These are phyloP conservation scores for Tetramorium simillimum DNA, from an alignment of 1,140 invertebrate genomes.

Conservation along the genomic window DNA sequence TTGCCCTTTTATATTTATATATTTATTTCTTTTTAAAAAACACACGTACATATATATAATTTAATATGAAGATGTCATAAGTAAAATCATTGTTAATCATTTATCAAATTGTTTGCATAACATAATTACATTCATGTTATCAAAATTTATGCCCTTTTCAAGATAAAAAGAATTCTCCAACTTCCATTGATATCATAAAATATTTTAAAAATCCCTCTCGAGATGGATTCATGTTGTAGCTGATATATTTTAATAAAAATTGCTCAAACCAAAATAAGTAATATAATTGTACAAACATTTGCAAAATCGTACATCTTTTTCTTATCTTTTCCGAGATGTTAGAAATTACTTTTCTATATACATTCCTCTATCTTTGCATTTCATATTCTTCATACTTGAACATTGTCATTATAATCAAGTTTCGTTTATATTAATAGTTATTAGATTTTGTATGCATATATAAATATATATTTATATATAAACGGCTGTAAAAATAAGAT, in stretches of 20 bases:
- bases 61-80: conserved; percentile 7
- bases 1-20: conserved; percentile 50
- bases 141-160: neutral
- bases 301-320: conserved; percentile 6
- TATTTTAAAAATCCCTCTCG: neutral
- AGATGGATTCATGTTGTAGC: neutral
- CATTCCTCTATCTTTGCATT: conserved; percentile 38
- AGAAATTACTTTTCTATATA: neutral
- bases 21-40: conserved; percentile 20
- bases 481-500: neutral
- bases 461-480: neutral
- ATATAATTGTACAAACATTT: conserved; percentile 19
- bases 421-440: neutral
- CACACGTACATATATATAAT: neutral
- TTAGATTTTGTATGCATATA: neutral
- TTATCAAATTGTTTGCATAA: neutral
- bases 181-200: neutral
- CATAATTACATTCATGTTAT: conserved; percentile 1
- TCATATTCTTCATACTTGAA: neutral
- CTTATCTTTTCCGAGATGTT: neutral
- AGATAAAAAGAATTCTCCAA: neutral
- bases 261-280: neutral
- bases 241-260: neutral
- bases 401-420: neutral
- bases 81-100: conserved; percentile 2